A percentile compares a stretch with the other conserved stretches of the same genome.
Conservation (phyloP, 2,888 invertebrate genomes). For the Philonicus albiceps region DNA sequence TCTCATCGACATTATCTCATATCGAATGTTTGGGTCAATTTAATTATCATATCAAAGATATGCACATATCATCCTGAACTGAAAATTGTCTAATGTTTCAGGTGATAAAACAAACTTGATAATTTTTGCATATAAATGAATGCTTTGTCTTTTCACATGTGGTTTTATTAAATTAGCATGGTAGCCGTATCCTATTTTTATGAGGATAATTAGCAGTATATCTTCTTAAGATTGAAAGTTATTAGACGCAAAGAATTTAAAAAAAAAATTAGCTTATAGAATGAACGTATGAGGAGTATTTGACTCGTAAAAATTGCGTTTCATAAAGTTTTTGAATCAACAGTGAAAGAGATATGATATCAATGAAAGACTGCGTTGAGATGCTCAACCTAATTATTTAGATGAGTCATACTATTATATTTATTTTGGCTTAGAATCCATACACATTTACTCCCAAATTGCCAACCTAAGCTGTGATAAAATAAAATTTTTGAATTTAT, state of each 20-base stretch:
- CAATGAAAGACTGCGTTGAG: neutral
- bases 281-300: neutral
- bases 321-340: neutral
- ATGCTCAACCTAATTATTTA: neutral
- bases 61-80: neutral
- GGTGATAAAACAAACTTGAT: neutral
- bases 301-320: too few relatives aligned
- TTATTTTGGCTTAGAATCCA: neutral
- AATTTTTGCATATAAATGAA: neutral
- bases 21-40: neutral
- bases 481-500: neutral
- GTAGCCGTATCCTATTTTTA: neutral
- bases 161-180: neutral
- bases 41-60: neutral
- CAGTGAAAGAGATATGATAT: neutral
- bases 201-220: neutral
- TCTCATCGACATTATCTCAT: neutral
- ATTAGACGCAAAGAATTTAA: neutral
- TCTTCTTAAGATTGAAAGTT: neutral
- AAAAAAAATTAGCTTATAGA: neutral
- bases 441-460: neutral
- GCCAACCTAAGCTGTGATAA: neutral
- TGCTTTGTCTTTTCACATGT: neutral
- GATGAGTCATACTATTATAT: neutral
- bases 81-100: neutral